Percentiles rank a stretch among this genome's conserved stretches.
These are phyloP conservation scores for Acanthurus lineatus DNA, from an alignment of 2,797 vertebrate species.

Conservation along the genomic window DNA sequence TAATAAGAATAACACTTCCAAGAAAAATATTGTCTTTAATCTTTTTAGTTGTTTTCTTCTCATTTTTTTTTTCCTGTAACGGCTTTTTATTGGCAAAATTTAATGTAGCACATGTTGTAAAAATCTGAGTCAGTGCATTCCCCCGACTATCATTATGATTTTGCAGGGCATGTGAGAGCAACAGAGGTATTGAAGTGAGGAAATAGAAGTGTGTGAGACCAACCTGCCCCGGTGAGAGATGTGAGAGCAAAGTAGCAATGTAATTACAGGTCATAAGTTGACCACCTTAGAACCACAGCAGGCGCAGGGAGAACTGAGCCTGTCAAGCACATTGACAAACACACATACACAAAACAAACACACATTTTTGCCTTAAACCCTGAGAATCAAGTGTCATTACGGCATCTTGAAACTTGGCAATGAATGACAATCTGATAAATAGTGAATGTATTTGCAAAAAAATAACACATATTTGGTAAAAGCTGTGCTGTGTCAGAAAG, in stretches of 20 bases:
- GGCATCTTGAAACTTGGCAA: neutral
- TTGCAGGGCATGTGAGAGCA: constrained; percentile 58
- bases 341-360: constrained; percentile 9
- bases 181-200: constrained; percentile 57
- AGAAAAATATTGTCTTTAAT: neutral
- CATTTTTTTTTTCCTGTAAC: neutral
- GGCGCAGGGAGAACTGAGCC: constrained; percentile 67
- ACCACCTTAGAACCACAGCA: constrained; percentile 73
- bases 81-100: neutral
- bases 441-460: constrained; percentile 24
- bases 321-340: constrained; percentile 68
- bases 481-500: constrained; percentile 9
- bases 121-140: constrained; percentile 30
- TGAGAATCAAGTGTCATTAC: constrained; percentile 20
- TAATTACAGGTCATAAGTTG: constrained; percentile 86
- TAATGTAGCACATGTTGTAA: constrained; percentile 1
- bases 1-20: neutral
- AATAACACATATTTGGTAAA: constrained; percentile 11
- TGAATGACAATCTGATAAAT: neutral
- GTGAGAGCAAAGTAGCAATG: constrained; percentile 70
- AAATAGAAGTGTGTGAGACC: constrained; percentile 70
- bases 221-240: constrained; percentile 62
- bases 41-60: neutral
- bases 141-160: constrained; percentile 57
- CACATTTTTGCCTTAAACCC: constrained; percentile 19